phyloP scores from a whole-genome alignment of 2,888 invertebrate genomes.

The Gibbula magus region DNA sequence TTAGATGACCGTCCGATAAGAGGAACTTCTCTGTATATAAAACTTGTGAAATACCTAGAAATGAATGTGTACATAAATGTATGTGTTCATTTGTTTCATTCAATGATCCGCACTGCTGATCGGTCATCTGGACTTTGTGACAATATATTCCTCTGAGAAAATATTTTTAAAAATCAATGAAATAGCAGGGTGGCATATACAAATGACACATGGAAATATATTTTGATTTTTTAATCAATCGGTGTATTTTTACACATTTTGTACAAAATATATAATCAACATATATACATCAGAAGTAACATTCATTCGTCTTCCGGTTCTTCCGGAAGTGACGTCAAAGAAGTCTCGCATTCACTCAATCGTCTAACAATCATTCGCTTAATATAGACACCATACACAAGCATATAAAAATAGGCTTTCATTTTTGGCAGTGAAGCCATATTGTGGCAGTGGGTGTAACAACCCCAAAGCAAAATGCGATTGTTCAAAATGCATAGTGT shows the following conservation, averaged over 20 bases:
- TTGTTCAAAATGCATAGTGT: too few relatives aligned
- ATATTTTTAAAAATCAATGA: too few relatives aligned
- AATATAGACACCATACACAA: background rate
- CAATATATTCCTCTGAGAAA: too few relatives aligned
- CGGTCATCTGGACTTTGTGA: too few relatives aligned
- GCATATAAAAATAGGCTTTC: constrained; percentile 4
- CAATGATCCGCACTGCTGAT: too few relatives aligned
- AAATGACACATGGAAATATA: background rate
- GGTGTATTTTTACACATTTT: constrained; percentile 1
- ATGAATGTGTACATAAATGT: too few relatives aligned
- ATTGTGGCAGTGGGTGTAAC: background rate
- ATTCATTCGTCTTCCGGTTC: constrained; percentile 5
- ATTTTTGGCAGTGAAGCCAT: constrained; percentile 3
- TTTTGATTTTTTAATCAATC: constrained; percentile 17
- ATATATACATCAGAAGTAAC: constrained; percentile 7
- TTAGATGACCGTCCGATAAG: too few relatives aligned
- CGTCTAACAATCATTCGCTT: background rate
- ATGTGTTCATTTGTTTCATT: too few relatives aligned
- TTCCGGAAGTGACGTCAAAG: constrained; percentile 15
- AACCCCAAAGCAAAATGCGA: background rate
- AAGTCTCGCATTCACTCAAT: background rate
- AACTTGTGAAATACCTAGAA: too few relatives aligned
- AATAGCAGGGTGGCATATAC: too few relatives aligned
- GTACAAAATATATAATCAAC: constrained; percentile 21
- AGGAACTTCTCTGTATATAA: too few relatives aligned